Percentiles rank a stretch among this genome's conserved stretches.
phyloP scores from a whole-genome alignment of 1,140 invertebrate species.

The Scaptomyza hsui region DNA sequence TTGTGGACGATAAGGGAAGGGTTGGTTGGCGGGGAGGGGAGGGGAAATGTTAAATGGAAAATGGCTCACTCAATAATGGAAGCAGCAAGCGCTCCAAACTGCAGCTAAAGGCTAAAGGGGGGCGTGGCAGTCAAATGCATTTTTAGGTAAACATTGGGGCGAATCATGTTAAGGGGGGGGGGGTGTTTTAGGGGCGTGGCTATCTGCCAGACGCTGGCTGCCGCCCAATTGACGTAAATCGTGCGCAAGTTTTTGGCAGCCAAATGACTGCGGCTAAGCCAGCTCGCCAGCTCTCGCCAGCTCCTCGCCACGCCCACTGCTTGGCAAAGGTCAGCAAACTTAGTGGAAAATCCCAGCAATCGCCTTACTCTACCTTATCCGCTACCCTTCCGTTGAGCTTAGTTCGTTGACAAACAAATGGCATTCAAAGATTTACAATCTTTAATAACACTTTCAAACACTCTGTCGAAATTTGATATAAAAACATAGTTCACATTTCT shows the following conservation, averaged over 20 bases:
- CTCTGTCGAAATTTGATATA: too few relatives aligned
- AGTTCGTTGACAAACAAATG: background rate
- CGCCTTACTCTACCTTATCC: background rate
- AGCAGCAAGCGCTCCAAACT: conserved; percentile 56
- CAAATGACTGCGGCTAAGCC: conserved; percentile 69
- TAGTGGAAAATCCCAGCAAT: background rate
- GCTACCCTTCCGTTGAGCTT: background rate
- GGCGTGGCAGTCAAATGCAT: conserved; percentile 56
- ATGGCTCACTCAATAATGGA: conserved; percentile 61
- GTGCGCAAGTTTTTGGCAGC: conserved; percentile 73
- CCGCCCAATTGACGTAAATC: conserved; percentile 77
- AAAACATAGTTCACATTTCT: too few relatives aligned
- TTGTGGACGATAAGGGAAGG: background rate
- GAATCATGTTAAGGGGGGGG: too few relatives aligned
- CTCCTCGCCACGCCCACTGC: too few relatives aligned
- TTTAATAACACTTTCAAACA: background rate
- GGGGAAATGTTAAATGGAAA: conserved; percentile 58
- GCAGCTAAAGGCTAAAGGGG: conserved; percentile 29
- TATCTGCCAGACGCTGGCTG: conserved; percentile 37
- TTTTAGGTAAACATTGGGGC: conserved; percentile 69
- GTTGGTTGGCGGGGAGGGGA: conserved; percentile 14
- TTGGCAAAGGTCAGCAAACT: conserved; percentile 68
- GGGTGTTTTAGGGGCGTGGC: conserved; percentile 27
- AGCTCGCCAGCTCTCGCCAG: too few relatives aligned
- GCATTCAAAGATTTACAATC: conserved; percentile 25